Evolutionary conservation across 1,140 invertebrate species (phyloP), one percentile per base, ranked within the genome.

Genomic region (Leptinotarsa undecemlineata): DNA sequence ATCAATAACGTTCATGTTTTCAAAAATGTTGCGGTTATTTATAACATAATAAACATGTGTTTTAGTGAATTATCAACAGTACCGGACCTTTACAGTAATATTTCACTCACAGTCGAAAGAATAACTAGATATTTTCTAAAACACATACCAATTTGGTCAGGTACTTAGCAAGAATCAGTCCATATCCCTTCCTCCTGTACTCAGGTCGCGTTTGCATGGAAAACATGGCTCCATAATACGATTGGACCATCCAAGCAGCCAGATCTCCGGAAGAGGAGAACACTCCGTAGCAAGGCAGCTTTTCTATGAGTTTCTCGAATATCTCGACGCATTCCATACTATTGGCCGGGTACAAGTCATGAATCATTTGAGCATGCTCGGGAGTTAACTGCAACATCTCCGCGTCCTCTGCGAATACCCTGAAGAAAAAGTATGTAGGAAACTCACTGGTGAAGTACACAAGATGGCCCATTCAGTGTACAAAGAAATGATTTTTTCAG

Each of bases 191-290:
- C 78, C 93, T 88, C 74, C 93, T 88, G 84, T 90, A 92, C 82
- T 94, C 92, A 26, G 93, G 93, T 83, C 90, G 89, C 69, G 93
- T 95, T 85, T 94, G 93, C 93, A 95, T 95, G n/a, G 93, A 94
- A 84, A 94, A 94, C 93, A 95, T 94, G 61, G 93, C 93, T 21
- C 93, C 93, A 83, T 95, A 95, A 85, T 95, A 95, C 3, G 92
- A 94, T 81, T 95, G 93, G 42, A 94, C 91, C 93, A 95, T 94
- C 93, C 93, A 94, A 8, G 93, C 93, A 8, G 92, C 92, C 23
- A 94, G 84, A 76, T 91, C 88, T 33, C 90, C 91, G 48, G 86
- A 85, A 63, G 85, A 85, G 6, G 90, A 89, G 84, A 94, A 94
- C 72, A 95, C 90, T 14, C 93, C 93, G 81, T 92, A 92, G 15